Evolutionary conservation across 2,113 vertebrate species (phyloP).

Genomic region (Ailuropoda melanoleuca): DNA sequence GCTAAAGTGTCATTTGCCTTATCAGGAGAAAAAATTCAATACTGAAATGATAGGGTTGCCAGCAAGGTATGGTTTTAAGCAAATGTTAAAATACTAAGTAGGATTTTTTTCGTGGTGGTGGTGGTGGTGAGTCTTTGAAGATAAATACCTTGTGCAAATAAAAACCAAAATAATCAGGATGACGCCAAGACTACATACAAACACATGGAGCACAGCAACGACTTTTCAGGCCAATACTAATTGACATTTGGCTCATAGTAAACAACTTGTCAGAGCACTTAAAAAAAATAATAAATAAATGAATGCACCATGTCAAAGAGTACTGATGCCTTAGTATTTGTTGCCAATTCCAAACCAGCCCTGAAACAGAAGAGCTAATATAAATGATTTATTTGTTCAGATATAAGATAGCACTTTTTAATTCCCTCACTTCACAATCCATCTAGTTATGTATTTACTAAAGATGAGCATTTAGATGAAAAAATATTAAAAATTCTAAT

Average conservation of each 20-base stretch:
- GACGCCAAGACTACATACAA: constrained; percentile 4
- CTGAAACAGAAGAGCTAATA: constrained; percentile 66
- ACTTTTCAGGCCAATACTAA: constrained; percentile 50
- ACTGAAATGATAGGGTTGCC: background rate
- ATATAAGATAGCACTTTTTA: constrained; percentile 76
- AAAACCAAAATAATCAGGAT: constrained; percentile 51
- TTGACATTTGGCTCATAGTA: constrained; percentile 52
- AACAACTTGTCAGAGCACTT: constrained; percentile 52
- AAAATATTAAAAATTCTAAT: constrained; percentile 71
- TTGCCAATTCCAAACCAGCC: constrained; percentile 59
- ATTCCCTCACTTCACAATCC: constrained; percentile 71
- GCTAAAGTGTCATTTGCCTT: constrained; percentile 72
- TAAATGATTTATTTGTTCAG: constrained; percentile 75
- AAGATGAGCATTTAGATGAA: constrained; percentile 71
- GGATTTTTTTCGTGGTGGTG: background rate
- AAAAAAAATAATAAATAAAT: constrained; percentile 43
- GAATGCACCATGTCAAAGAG: constrained; percentile 8
- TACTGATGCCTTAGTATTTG: constrained; percentile 51
- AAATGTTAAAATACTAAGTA: constrained; percentile 58
- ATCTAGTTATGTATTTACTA: constrained; percentile 72
- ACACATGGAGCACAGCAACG: background rate
- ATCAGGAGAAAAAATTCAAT: constrained; percentile 50
- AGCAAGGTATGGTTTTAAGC: background rate
- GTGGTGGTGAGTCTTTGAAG: constrained; percentile 38
- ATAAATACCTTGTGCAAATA: background rate